These are phyloP conservation scores for Epinotia brunnichana DNA, from an alignment of 2,888 invertebrate species.

Conservation along the genomic window DNA sequence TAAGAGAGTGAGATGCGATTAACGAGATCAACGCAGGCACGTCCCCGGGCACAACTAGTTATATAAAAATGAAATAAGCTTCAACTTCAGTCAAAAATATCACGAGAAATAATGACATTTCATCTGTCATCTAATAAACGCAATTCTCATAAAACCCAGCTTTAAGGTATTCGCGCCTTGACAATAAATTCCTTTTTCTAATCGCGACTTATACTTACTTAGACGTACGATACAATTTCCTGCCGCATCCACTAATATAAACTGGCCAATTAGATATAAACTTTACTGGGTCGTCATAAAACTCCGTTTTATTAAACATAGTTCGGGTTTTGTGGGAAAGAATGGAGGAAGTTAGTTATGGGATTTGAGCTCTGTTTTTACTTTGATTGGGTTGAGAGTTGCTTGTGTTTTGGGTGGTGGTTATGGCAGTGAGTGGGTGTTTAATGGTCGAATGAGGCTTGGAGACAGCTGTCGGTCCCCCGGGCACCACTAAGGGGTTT, in stretches of 20 bases:
- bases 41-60: too few relatives aligned
- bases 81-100: neutral
- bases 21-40: too few relatives aligned
- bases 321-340: conserved; percentile 47
- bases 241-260: conserved; percentile 47
- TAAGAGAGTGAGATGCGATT: too few relatives aligned
- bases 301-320: conserved; percentile 54
- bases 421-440: conserved; percentile 71
- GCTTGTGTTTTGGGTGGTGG: conserved; percentile 46
- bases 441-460: conserved; percentile 76
- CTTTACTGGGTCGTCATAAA: conserved; percentile 50
- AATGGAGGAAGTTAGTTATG: conserved; percentile 39
- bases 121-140: conserved; percentile 32
- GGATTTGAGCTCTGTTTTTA: conserved; percentile 47
- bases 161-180: conserved; percentile 45
- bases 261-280: conserved; percentile 48
- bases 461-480: conserved; percentile 80
- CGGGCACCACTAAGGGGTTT: conserved; percentile 73
- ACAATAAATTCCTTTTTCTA: conserved; percentile 54
- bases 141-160: conserved; percentile 24
- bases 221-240: conserved; percentile 68
- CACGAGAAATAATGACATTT: neutral
- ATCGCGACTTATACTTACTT: conserved; percentile 61
- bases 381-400: conserved; percentile 51
- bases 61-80: neutral